Percentiles rank a stretch among this genome's conserved stretches.
Evolutionary conservation across 2,888 invertebrate species (phyloP).

Genomic region (Petrolisthes manimaculis): DNA sequence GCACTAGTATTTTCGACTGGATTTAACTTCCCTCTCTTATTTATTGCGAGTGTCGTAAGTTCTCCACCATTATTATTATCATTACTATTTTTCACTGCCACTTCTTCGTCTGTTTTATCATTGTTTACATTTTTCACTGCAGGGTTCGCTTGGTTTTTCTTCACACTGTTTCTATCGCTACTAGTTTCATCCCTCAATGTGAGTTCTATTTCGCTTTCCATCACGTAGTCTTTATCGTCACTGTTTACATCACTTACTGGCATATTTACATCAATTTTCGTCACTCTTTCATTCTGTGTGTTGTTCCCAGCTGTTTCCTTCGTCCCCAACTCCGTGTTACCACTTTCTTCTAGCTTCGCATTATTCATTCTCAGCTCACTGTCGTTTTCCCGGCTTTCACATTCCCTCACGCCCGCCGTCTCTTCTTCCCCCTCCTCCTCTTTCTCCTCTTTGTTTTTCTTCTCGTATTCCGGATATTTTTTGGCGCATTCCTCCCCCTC

Average conservation of each 20-base stretch:
- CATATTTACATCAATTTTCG: background rate
- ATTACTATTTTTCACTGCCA: background rate
- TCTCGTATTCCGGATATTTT: constrained; percentile 5
- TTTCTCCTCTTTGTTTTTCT: background rate
- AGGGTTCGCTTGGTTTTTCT: no score
- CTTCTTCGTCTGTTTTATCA: background rate
- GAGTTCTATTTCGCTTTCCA: no score
- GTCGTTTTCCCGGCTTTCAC: background rate
- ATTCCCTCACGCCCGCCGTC: background rate
- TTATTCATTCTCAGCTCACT: background rate
- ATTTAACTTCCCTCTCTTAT: background rate
- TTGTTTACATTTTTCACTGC: no score
- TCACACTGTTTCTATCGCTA: no score
- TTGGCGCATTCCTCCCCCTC: background rate
- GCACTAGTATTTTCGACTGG: no score
- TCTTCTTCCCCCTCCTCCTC: background rate
- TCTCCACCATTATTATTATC: background rate
- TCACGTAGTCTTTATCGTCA: no score
- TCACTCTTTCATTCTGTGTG: background rate
- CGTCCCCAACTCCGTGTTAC: background rate
- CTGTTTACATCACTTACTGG: no score
- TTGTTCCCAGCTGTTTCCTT: background rate
- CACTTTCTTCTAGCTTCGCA: background rate
- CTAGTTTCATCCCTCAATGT: no score
- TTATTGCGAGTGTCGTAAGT: background rate